These are phyloP conservation scores for Trachelipus rathkii DNA, from an alignment of 1,140 invertebrate species.

Conservation along the genomic window DNA sequence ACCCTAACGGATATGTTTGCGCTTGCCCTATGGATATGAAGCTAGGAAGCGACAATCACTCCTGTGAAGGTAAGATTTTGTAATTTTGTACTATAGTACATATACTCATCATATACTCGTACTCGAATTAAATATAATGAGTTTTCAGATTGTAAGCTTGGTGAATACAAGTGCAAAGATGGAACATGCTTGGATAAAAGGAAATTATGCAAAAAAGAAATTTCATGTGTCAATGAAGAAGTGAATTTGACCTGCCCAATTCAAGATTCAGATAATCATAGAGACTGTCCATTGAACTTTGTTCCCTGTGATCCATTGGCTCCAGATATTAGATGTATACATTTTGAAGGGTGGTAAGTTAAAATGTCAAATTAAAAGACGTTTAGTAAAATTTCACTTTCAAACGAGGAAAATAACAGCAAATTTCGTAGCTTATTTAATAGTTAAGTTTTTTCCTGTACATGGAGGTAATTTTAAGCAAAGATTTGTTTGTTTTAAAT, in stretches of 20 bases:
- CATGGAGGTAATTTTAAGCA: not conserved
- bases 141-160: not conserved
- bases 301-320: not conserved
- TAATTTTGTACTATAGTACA: too few species aligned
- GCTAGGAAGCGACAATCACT: conserved; percentile 47
- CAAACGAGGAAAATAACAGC: too few species aligned
- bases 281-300: not conserved
- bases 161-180: not conserved
- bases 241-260: not conserved
- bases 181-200: not conserved
- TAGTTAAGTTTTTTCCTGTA: too few species aligned
- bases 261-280: not conserved
- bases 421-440: too few species aligned
- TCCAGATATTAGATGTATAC: not conserved
- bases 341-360: not conserved
- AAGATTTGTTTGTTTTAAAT: not conserved
- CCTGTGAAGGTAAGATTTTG: too few species aligned
- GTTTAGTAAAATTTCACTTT: too few species aligned
- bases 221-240: not conserved
- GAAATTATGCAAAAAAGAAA: not conserved
- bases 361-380: not conserved
- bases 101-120: too few species aligned
- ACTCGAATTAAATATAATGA: too few species aligned
- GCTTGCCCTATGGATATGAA: conserved; percentile 54
- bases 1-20: too few species aligned